Percentiles rank a stretch among this genome's conserved stretches.
These are phyloP conservation scores for Escarpia spicata DNA, from an alignment of 2,888 invertebrate genomes.

Conservation along the genomic window DNA sequence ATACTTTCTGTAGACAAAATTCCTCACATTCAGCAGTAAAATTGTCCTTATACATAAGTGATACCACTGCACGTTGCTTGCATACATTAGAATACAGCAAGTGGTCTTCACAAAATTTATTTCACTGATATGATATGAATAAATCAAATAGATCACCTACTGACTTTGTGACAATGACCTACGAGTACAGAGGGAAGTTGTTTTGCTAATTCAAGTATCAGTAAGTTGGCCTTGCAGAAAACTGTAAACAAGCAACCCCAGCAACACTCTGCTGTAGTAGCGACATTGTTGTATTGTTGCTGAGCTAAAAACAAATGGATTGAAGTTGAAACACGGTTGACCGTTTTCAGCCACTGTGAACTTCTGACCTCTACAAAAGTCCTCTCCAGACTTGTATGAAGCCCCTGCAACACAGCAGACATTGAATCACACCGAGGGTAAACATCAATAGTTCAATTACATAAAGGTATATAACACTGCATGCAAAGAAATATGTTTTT, in stretches of 20 bases:
- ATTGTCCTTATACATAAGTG: background rate
- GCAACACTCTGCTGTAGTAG: background rate
- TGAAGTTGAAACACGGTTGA: constrained; percentile 62
- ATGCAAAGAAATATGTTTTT: background rate
- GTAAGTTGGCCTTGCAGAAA: background rate
- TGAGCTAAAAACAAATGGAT: constrained; percentile 60
- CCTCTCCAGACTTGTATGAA: constrained; percentile 47
- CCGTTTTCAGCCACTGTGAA: constrained; percentile 60
- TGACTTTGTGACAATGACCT: background rate
- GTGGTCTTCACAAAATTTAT: background rate
- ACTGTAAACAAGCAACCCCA: background rate
- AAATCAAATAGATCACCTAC: no score
- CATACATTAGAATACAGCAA: background rate
- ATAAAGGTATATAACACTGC: background rate
- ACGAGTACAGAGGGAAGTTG: background rate
- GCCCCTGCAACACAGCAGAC: constrained; percentile 46
- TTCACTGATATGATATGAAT: background rate
- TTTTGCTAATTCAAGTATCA: background rate
- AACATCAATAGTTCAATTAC: background rate
- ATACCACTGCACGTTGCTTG: background rate
- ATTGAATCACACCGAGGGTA: background rate
- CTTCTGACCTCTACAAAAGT: constrained; percentile 63
- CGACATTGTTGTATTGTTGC: background rate
- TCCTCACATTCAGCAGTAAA: background rate
- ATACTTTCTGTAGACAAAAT: background rate